Conservation (phyloP, 2,113 vertebrate genomes). For the Cranoglanis bouderius region DNA sequence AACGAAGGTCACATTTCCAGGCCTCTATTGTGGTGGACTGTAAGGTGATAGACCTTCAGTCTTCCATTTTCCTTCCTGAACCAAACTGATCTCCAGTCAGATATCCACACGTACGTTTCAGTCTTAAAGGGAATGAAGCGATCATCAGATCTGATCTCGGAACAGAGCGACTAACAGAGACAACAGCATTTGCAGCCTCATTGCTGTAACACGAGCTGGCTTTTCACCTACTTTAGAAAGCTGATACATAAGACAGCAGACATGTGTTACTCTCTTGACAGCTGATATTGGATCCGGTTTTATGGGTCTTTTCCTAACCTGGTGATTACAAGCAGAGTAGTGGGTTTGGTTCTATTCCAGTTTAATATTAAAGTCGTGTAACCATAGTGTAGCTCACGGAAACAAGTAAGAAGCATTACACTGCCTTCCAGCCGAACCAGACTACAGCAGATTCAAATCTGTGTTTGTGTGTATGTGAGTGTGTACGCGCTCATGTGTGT, state of each 20-base stretch:
- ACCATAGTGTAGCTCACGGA: not conserved
- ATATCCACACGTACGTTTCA: not conserved
- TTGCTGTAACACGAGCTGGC: constrained; percentile 41
- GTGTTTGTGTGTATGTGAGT: constrained; percentile 30
- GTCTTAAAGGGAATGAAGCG: not conserved
- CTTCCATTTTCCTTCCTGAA: constrained; percentile 8
- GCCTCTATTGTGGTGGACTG: constrained; percentile 42
- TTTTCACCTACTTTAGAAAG: constrained; percentile 43
- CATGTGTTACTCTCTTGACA: constrained; percentile 23
- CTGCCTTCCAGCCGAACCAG: not conserved
- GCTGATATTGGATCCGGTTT: constrained; percentile 21
- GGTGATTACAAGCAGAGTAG: not conserved
- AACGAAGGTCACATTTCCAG: constrained; percentile 46
- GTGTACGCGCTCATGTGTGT: constrained; percentile 28
- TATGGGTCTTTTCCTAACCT: constrained; percentile 2
- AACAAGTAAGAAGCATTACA: not conserved
- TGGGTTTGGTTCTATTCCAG: not conserved
- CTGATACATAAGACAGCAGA: constrained; percentile 4
- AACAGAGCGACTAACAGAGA: not conserved
- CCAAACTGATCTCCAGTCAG: constrained; percentile 21
- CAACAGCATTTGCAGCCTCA: not conserved
- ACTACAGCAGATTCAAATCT: not conserved
- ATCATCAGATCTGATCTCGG: not conserved
- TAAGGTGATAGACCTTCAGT: constrained; percentile 48
- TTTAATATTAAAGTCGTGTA: not conserved